Conservation (phyloP, 2,113 vertebrate species). For the Otus sunia region DNA sequence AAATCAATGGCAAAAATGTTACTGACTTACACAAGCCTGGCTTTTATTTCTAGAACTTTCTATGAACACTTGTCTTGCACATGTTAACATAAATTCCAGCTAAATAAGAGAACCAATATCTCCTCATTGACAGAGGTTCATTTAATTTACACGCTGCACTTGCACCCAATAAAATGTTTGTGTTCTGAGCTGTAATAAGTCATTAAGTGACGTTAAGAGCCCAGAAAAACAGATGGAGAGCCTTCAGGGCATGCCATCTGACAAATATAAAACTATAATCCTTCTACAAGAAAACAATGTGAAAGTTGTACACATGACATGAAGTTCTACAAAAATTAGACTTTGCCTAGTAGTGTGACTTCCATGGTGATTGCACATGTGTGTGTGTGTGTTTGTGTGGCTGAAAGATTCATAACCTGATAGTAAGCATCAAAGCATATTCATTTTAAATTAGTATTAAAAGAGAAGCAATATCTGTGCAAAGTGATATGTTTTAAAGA, state of each 20-base stretch:
- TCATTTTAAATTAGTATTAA: not conserved
- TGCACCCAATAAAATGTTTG: not conserved
- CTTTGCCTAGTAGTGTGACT: not conserved
- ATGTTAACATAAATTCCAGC: not conserved
- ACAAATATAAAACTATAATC: slow-evolving; percentile 18
- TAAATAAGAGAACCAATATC: not conserved
- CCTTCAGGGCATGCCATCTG: not conserved
- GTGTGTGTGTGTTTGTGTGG: not conserved
- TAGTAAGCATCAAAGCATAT: not conserved
- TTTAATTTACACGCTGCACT: not conserved
- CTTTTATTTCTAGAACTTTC: not conserved
- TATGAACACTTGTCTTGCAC: not conserved
- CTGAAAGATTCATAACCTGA: slow-evolving; percentile 15
- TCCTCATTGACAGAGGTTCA: not conserved
- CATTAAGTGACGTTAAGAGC: slow-evolving; percentile 43
- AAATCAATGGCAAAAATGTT: not conserved
- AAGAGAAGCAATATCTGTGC: not conserved
- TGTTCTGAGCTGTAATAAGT: slow-evolving; percentile 19
- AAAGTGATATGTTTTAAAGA: not conserved
- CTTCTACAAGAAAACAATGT: not conserved
- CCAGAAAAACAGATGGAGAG: slow-evolving; percentile 39
- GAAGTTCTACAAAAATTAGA: not conserved
- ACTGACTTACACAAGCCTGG: not conserved
- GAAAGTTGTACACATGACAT: not conserved
- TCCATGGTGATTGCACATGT: not conserved